Base-by-base conservation (phyloP, 2,113 vertebrate species). In the Actenoides lindsayi region DNA sequence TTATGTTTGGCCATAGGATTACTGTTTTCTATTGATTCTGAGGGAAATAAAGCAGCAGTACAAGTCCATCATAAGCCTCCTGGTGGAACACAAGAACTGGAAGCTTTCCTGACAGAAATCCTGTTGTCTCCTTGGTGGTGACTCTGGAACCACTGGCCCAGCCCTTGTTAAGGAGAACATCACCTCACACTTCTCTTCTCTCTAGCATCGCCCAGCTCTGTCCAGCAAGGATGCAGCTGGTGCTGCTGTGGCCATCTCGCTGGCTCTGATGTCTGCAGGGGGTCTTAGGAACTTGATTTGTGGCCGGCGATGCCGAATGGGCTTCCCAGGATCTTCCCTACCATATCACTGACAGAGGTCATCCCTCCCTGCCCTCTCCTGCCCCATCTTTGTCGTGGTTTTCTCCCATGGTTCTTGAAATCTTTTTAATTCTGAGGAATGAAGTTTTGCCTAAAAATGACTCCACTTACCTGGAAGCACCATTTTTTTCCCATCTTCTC, bases 11-110 rank as follows among this genome's bases (percentile, higher is more conserved):
- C 39, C 0, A 0, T 69, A 44, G 59, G 80, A 76, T 92, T 96
- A 89, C 88, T 94, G 83, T 76, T 96, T 94, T 53, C 78, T 86
- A 71, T 87, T 90, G 94, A 94, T 94, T 92, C 64, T 44, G 76
- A 92, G 64, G 63, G 94, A 92, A 57, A 75, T 67, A 79, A 91
- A 60, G 54, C 74, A 75, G 53, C 67, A 80, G 60, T 92, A 88
- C 90, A 91, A 95, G 71, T 78, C 54, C 35, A 53, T 79, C 53
- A 8, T 5, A 9, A 82, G 37, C 31, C 31, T 93, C 46, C 37
- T 1, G 0, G 23, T 77, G 68, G 76, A 91, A 53, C 6, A 4
- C 13, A 78, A 51, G 76, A 84, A 39, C 39, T 69, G 74, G 78
- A 82, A 84, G 37, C 33, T 80, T 92, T 87, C 65, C 53, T 75